These are phyloP conservation scores for Pampus argenteus DNA, from an alignment of 2,797 vertebrate species.

Conservation along the genomic window DNA sequence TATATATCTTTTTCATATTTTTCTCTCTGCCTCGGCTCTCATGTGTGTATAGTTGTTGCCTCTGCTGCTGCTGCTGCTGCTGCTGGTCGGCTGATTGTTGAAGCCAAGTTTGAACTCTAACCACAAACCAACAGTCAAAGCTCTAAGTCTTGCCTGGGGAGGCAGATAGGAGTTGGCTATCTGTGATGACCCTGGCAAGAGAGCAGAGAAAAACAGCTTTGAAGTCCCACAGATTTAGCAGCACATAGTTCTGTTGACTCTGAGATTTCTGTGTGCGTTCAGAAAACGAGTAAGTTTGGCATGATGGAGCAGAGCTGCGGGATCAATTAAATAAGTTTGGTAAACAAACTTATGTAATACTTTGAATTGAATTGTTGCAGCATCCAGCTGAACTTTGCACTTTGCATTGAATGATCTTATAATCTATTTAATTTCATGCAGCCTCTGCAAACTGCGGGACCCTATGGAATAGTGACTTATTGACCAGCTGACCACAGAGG, in stretches of 20 bases:
- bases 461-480: constrained; percentile 57
- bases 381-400: constrained; percentile 31
- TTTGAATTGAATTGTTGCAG: constrained; percentile 36
- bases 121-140: constrained; percentile 72
- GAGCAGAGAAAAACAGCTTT: constrained; percentile 83
- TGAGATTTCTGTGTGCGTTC: constrained; percentile 44
- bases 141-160: constrained; percentile 84
- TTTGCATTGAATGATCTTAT: constrained; percentile 10
- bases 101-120: constrained; percentile 77
- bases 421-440: constrained; percentile 1
- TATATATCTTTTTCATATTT: constrained; percentile 89
- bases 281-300: constrained; percentile 46
- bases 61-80: constrained; percentile 51
- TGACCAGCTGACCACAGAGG: constrained; percentile 58
- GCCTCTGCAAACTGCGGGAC: constrained; percentile 31
- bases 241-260: constrained; percentile 64
- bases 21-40: constrained; percentile 71
- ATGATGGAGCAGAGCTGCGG: constrained; percentile 27
- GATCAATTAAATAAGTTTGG: constrained; percentile 54
- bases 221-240: constrained; percentile 74
- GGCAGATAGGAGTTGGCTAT: constrained; percentile 83
- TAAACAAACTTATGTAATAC: constrained; percentile 38
- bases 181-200: constrained; percentile 85
- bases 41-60: constrained; percentile 68
- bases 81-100: constrained; percentile 58